Base-by-base conservation (phyloP, 2,797 vertebrate genomes). In the Hafferia zeledoni region DNA sequence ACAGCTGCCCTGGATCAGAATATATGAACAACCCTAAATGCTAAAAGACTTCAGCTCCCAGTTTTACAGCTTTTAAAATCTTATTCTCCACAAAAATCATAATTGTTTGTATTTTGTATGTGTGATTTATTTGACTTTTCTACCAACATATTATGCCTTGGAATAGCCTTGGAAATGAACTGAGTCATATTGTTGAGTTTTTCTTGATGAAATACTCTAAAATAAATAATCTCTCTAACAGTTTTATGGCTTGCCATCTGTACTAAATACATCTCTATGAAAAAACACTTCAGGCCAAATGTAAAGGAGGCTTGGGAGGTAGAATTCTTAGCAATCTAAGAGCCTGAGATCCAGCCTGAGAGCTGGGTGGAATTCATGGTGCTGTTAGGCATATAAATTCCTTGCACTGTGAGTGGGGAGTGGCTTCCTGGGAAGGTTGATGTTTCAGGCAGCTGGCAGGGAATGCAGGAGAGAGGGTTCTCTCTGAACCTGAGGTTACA, bases 161-260 rank as follows among this genome's bases (percentile, higher is more conserved):
- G 52, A 92, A 77, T 79, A 92, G 52, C 50, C 60, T 93, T 82
- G 72, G 75, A 94, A 95, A 70, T 92, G 33, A 95, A 87, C 67
- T 55, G 52, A 77, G n/a, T 50, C 49, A 28, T 95, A 65, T 94
- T 70, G 43, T 31, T 83, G 63, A 52, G 59, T 24, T 83, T 90
- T 87, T 70, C 78, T 35, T 75, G 28, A 30, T 65, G 57, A 96
- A 95, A 94, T 81, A 68, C 79, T 93, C 88, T 46, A 71, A 95
- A 96, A 92, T 92, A 95, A 97, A 95, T 84, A 94, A 90, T 56
- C 17, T 85, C 60, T 69, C 16, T 41, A 84, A 47, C 68, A 76
- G 60, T 83, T 97, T 96, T 94, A 94, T 83, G 65, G 37, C 43
- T 50, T 63, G 24, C 95, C 93, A 96, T 93, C 94, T 96, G 95